These are phyloP conservation scores for Hippocampus zosterae DNA, from an alignment of 2,113 vertebrate species.

Conservation along the genomic window DNA sequence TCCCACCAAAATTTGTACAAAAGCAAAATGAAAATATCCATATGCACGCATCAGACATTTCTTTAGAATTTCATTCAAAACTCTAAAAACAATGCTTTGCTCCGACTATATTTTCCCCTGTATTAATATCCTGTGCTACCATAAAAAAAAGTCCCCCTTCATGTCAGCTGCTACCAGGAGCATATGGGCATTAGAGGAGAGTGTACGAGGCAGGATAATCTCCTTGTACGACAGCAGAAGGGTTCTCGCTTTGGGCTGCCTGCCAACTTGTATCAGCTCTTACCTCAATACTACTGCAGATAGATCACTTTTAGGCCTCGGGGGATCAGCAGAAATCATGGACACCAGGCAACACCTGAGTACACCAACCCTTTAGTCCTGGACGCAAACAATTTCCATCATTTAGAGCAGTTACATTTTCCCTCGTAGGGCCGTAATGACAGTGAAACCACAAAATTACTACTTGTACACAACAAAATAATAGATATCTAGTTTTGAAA, in stretches of 20 bases:
- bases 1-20: background rate
- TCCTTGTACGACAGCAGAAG: constrained; percentile 52
- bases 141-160: background rate
- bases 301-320: constrained; percentile 23
- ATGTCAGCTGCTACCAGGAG: constrained; percentile 21
- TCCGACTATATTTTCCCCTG: background rate
- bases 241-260: constrained; percentile 33
- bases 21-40: background rate
- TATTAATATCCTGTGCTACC: background rate
- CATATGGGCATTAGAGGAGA: constrained; percentile 49
- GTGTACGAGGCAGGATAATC: constrained; percentile 59
- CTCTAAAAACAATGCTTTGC: background rate
- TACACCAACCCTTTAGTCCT: constrained; percentile 20
- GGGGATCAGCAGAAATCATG: constrained; percentile 17
- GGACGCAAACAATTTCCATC: constrained; percentile 19
- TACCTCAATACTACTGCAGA: background rate
- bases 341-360: constrained; percentile 11
- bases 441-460: no score
- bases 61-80: background rate
- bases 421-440: no score
- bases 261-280: constrained; percentile 28
- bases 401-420: background rate
- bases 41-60: background rate
- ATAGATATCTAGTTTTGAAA: no score
- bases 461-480: no score